Conservation (phyloP, 53 echinoderm and acorn worm species). For the Paracentrotus lividus region DNA sequence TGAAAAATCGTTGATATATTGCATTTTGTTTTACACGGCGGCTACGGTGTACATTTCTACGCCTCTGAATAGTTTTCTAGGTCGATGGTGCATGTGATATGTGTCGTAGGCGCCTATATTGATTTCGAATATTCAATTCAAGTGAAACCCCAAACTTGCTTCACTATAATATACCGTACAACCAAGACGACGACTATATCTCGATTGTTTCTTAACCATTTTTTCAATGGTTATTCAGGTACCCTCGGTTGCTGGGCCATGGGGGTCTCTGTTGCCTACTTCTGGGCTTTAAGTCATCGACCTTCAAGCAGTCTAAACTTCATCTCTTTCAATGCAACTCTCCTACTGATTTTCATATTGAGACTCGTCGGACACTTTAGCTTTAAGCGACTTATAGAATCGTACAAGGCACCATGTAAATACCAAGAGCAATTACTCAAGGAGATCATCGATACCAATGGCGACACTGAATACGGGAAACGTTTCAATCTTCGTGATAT, state of each 20-base stretch:
- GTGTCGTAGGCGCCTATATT: too few relatives aligned
- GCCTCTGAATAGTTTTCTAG: too few relatives aligned
- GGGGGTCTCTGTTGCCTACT: not conserved
- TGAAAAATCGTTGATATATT: too few relatives aligned
- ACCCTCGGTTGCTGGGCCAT: not conserved
- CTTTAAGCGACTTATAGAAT: not conserved
- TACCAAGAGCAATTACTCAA: constrained; percentile 72
- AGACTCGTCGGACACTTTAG: not conserved
- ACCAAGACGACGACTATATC: too few relatives aligned
- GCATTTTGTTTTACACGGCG: too few relatives aligned
- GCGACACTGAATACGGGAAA: constrained; percentile 80
- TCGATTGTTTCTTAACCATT: too few relatives aligned
- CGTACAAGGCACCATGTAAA: constrained; percentile 70
- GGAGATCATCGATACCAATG: constrained; percentile 73
- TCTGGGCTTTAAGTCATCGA: constrained; percentile 44
- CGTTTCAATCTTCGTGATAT: constrained; percentile 68
- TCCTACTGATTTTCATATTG: not conserved
- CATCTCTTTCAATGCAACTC: not conserved
- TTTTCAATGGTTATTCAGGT: too few relatives aligned
- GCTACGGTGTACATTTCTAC: too few relatives aligned
- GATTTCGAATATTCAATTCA: too few relatives aligned
- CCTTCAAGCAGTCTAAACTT: not conserved
- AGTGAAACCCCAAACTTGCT: too few relatives aligned
- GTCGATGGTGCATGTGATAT: too few relatives aligned
- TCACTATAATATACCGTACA: too few relatives aligned